A percentile compares a stretch with the other conserved stretches of the same genome.
These are phyloP conservation scores for Gallirallus australis DNA, from an alignment of 2,797 vertebrate species.

Conservation along the genomic window DNA sequence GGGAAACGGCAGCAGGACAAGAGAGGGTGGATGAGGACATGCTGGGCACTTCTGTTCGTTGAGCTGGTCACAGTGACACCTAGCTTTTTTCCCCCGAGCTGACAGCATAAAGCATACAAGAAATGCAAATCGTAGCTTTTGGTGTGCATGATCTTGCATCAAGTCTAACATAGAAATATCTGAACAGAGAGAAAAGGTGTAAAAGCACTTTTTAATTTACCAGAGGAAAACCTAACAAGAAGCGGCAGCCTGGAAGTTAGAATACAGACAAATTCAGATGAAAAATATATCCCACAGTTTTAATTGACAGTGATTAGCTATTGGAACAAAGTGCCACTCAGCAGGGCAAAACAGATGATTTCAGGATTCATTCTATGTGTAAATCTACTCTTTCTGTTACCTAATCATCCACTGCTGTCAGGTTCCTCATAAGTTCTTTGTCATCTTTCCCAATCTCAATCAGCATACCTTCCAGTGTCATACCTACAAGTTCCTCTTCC, in stretches of 20 bases:
- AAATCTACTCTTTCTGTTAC: not conserved
- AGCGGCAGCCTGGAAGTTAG: not conserved
- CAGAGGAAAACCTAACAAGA: not conserved
- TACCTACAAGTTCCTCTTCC: not conserved
- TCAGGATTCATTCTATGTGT: not conserved
- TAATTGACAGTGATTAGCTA: not conserved
- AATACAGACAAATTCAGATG: not conserved
- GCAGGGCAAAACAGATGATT: not conserved
- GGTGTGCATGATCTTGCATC: not conserved
- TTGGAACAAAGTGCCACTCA: not conserved
- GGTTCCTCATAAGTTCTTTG: not conserved
- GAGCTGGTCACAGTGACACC: slow-evolving; percentile 50
- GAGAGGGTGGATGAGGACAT: slow-evolving; percentile 32
- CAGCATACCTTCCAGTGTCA: not conserved
- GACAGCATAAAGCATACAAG: not conserved
- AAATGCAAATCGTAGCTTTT: slow-evolving; percentile 11
- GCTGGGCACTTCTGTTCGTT: not conserved
- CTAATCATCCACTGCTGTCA: not conserved
- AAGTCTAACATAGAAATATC: not conserved
- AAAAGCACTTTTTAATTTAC: not conserved
- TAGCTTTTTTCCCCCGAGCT: not conserved
- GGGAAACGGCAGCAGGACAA: slow-evolving; percentile 44
- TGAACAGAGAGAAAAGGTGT: not conserved
- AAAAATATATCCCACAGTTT: not conserved
- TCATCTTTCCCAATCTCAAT: not conserved